These are phyloP conservation scores for Aegotheles bennettii DNA, from an alignment of 2,113 vertebrate species.

Conservation along the genomic window DNA sequence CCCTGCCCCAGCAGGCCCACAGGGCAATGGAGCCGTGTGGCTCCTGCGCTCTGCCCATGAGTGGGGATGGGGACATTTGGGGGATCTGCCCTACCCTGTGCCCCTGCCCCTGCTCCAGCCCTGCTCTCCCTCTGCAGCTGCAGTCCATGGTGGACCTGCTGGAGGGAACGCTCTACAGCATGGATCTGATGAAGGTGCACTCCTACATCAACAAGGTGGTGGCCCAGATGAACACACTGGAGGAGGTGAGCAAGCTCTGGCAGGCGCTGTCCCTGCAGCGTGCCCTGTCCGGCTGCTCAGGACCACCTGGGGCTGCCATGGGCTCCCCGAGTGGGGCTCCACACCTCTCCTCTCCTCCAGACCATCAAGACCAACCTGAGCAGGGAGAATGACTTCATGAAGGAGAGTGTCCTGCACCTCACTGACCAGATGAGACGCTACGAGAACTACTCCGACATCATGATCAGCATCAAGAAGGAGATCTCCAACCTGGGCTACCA, in stretches of 20 bases:
- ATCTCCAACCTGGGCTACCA: conserved; percentile 91
- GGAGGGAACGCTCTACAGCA: conserved; percentile 92
- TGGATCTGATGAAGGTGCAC: conserved; percentile 96
- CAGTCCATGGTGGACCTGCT: conserved; percentile 95
- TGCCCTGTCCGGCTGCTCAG: background rate
- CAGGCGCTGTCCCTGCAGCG: fast-evolving
- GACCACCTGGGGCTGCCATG: fast-evolving
- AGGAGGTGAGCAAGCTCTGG: conserved; percentile 79
- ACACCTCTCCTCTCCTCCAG: conserved; percentile 63
- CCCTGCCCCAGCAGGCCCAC: background rate
- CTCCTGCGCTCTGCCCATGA: fast-evolving
- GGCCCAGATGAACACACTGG: conserved; percentile 91
- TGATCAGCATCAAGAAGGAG: conserved; percentile 96
- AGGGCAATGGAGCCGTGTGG: background rate
- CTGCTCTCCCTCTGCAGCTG: conserved; percentile 71
- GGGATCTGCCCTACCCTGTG: too few relatives aligned
- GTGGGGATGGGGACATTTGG: fast-evolving
- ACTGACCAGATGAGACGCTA: conserved; percentile 88
- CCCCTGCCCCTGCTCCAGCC: background rate
- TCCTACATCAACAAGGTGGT: conserved; percentile 91
- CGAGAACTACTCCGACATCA: conserved; percentile 92
- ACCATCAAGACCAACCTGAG: conserved; percentile 93
- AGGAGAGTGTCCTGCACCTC: conserved; percentile 86
- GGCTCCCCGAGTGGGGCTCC: background rate
- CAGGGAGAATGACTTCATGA: conserved; percentile 90